phyloP scores from a whole-genome alignment of 2,888 invertebrate genomes.

The Dicyrtomina minuta region DNA sequence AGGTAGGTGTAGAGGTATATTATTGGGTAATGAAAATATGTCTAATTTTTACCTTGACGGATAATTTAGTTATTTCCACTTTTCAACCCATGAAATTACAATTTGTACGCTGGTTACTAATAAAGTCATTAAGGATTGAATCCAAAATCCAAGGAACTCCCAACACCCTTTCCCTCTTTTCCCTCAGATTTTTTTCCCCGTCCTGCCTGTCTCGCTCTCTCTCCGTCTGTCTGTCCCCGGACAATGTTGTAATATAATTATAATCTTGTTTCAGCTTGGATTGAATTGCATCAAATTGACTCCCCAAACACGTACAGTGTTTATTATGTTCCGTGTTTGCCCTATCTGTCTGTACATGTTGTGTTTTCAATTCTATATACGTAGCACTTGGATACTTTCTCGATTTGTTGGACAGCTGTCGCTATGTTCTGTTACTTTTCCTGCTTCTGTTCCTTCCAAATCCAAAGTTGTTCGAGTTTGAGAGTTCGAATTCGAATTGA shows the following conservation, averaged over 20 bases:
- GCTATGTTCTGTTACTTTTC: too few relatives aligned
- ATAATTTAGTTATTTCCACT: neutral
- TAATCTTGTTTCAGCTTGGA: too few relatives aligned
- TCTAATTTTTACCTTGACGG: neutral
- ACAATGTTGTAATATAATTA: too few relatives aligned
- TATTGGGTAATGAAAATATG: too few relatives aligned
- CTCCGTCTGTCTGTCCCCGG: too few relatives aligned
- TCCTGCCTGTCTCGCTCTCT: neutral
- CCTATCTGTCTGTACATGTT: neutral
- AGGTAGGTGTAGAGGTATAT: too few relatives aligned
- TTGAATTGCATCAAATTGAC: neutral
- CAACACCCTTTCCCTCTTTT: constrained; percentile 5
- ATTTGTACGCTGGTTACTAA: constrained; percentile 13
- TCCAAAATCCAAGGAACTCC: too few relatives aligned
- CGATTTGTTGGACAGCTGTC: constrained; percentile 8
- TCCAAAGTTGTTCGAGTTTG: too few relatives aligned
- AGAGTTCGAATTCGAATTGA: too few relatives aligned
- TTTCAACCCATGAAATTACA: constrained; percentile 23
- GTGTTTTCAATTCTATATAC: neutral
- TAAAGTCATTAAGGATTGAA: constrained; percentile 15
- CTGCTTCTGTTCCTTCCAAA: too few relatives aligned
- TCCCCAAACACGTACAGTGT: constrained; percentile 1
- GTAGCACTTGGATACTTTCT: constrained; percentile 16
- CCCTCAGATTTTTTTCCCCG: neutral
- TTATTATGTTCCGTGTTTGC: neutral